Base-by-base conservation (phyloP, 1,140 invertebrate species). In the Dinothrombium tinctorium region DNA sequence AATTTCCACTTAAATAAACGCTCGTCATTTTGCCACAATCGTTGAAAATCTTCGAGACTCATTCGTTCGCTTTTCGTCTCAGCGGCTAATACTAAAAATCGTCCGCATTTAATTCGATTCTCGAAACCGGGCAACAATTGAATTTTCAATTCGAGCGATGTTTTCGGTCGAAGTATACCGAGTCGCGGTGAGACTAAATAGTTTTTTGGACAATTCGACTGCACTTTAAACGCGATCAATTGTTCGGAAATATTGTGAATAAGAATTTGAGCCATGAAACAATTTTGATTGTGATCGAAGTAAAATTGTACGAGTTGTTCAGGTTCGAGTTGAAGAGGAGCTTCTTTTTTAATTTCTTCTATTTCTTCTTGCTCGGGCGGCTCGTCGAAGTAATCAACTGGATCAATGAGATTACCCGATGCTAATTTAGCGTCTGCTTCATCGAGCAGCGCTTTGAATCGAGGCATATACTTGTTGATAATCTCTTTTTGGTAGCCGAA, bases 151-250 rank as follows among this genome's bases (percentile, higher is more conserved):
- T 5, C 17, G 4, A 36, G 12, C 5, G 20, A 22, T 21, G 7
- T 32, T 7, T 21, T 31, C 6, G 39, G 26, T 14, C 31, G 23
- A 7, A 40, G 7, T 14, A 45, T 35, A 8, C 44, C 44, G 17
- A 9, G 19, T 20, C 32, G 19, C 7, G 39, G 44, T 12, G 23
- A 21, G 2, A 45, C 44, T 11, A 19, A 26, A 25, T 41, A 45
- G 19, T 14, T 24, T 9, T 24, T 14, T 5, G 39, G 21, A 38
- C 31, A 37, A n/a, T 15, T 45, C 4, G 33, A 41, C 33, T 45
- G 44, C 2, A 45, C 22, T 33, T 45, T 45, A 21, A 41, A 45
- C 21, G 44, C 44, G 15, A 45, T 12, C n/a, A 33, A 25, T 28
- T 8, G n/a, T 7, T 33, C n/a, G 11, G 9, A 8, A 12, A 20